phyloP scores from a whole-genome alignment of 1,140 invertebrate genomes.

The Ostrea edulis region DNA sequence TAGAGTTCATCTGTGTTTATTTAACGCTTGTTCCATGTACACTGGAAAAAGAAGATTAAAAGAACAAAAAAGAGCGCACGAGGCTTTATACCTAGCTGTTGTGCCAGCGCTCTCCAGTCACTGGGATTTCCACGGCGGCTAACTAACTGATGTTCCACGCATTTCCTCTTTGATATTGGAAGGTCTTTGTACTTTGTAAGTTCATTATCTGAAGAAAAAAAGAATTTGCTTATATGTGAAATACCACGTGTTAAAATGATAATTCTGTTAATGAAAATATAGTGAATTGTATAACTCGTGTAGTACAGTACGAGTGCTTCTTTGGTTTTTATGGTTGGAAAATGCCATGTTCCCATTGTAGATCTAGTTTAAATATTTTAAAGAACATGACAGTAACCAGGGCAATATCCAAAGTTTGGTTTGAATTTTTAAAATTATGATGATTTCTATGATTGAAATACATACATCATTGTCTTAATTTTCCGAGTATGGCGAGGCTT shows the following conservation, averaged over 20 bases:
- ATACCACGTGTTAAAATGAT: slow-evolving; percentile 22
- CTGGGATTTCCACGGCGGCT: slow-evolving; percentile 29
- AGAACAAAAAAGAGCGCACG: slow-evolving; percentile 32
- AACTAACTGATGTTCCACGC: slow-evolving; percentile 62
- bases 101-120: slow-evolving; percentile 68
- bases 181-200: slow-evolving; percentile 65
- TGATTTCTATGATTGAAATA: no score
- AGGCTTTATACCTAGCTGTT: slow-evolving; percentile 13
- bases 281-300: not conserved
- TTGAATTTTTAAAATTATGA: no score
- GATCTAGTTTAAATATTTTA: no score
- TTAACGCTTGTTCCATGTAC: slow-evolving; percentile 1
- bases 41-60: not conserved
- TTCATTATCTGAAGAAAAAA: slow-evolving; percentile 64
- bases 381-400: no score
- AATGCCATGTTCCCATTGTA: no score
- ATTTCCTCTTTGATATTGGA: slow-evolving; percentile 64
- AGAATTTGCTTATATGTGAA: slow-evolving; percentile 35
- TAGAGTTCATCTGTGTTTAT: not conserved
- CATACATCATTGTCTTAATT: no score
- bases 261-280: slow-evolving; percentile 3
- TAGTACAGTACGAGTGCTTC: not conserved
- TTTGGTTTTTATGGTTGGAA: no score
- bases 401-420: no score
- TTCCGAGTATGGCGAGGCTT: no score